These are phyloP conservation scores for Plebejus melissa DNA, from an alignment of 2,888 invertebrate genomes.

Conservation along the genomic window DNA sequence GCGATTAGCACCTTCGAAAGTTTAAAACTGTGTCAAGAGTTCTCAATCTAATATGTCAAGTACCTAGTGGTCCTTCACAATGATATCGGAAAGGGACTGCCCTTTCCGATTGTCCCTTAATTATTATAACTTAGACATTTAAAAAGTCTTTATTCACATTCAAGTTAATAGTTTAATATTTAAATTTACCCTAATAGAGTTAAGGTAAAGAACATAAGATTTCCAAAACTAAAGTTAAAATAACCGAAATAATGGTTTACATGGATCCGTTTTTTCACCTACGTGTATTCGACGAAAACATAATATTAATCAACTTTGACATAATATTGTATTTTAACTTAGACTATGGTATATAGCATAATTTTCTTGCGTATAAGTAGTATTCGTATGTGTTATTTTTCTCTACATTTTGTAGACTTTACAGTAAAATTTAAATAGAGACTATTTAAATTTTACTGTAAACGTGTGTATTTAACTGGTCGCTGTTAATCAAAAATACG, in stretches of 20 bases:
- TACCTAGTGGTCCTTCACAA: neutral
- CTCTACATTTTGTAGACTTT: neutral
- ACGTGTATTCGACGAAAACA: neutral
- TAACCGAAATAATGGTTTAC: neutral
- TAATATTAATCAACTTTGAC: neutral
- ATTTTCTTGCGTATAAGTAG: neutral
- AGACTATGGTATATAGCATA: neutral
- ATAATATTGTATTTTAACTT: too few species aligned
- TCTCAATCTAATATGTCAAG: neutral
- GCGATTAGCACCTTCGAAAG: neutral
- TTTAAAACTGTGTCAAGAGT: neutral
- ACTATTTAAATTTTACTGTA: neutral
- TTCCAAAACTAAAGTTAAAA: neutral
- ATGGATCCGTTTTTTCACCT: neutral
- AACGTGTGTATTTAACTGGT: neutral
- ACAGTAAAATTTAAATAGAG: too few species aligned
- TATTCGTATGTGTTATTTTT: neutral
- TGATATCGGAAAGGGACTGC: neutral
- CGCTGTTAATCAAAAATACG: too few species aligned
- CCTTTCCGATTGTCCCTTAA: neutral
- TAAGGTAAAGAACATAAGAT: neutral
- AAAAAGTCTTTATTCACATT: too few species aligned
- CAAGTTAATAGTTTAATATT: too few species aligned
- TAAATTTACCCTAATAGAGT: too few species aligned
- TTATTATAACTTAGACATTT: neutral